phyloP scores from a whole-genome alignment of 1,140 invertebrate genomes.

The Penaeus chinensis region DNA sequence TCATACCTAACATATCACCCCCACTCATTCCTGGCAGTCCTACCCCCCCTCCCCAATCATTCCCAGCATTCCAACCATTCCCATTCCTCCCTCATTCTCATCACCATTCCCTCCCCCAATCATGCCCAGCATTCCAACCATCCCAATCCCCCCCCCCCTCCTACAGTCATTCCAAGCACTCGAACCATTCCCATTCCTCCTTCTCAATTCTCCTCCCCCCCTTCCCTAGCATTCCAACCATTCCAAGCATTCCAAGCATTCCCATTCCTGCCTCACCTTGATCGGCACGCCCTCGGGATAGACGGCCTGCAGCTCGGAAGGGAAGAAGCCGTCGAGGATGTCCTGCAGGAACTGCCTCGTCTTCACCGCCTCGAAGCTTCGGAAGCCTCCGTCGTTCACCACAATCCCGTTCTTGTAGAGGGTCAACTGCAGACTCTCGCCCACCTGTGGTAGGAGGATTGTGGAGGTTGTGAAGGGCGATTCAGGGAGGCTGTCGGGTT shows the following conservation, averaged over 20 bases:
- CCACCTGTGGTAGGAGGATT: background rate
- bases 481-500: too few relatives aligned
- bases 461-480: too few relatives aligned
- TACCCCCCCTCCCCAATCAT: too few relatives aligned
- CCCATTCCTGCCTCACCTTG: constrained; percentile 28
- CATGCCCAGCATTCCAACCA: too few relatives aligned
- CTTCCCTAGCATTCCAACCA: too few relatives aligned
- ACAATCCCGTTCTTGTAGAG: constrained; percentile 64
- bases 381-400: constrained; percentile 53
- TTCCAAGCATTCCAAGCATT: too few relatives aligned
- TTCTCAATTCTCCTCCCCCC: background rate
- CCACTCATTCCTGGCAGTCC: too few relatives aligned
- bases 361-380: constrained; percentile 58
- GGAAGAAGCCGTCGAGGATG: constrained; percentile 61
- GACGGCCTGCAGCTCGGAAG: constrained; percentile 55
- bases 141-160: too few relatives aligned
- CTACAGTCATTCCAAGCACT: background rate
- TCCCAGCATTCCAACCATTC: too few relatives aligned
- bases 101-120: too few relatives aligned
- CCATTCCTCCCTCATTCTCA: too few relatives aligned
- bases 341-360: constrained; percentile 62
- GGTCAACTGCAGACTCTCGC: constrained; percentile 56
- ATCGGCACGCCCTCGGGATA: constrained; percentile 56
- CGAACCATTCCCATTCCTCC: background rate
- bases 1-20: too few relatives aligned